Evolutionary conservation across 1,140 invertebrate species (phyloP).

Genomic region (Trichogramma pretiosum): DNA sequence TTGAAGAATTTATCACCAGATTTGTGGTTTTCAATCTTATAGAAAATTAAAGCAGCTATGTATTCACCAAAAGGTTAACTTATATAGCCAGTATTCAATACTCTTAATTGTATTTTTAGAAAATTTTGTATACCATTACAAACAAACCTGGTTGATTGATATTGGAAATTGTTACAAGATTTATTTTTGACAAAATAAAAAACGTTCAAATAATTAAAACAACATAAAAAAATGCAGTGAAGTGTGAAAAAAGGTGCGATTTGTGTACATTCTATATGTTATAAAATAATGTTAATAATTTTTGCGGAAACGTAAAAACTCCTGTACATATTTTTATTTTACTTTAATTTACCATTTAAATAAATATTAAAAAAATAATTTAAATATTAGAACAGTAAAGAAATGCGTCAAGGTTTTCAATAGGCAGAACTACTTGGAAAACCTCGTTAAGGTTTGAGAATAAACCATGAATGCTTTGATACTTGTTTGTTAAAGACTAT

Average conservation of each 20-base stretch:
- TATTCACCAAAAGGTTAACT: too few relatives aligned
- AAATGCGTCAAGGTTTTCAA: too few relatives aligned
- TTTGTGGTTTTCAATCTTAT: too few relatives aligned
- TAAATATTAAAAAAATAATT: slow-evolving; percentile 9
- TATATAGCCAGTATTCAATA: background rate
- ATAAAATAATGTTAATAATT: slow-evolving; percentile 18
- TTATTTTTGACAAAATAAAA: background rate
- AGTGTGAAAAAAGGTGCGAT: slow-evolving; percentile 12
- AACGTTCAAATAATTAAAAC: slow-evolving; percentile 5
- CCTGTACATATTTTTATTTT: slow-evolving; percentile 19
- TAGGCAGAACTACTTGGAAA: too few relatives aligned
- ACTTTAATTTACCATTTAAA: slow-evolving; percentile 18
- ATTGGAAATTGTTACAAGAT: background rate
- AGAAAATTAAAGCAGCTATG: too few relatives aligned
- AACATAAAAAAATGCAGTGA: slow-evolving; percentile 7
- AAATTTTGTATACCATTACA: background rate
- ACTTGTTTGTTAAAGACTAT: too few relatives aligned
- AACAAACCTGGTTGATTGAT: background rate
- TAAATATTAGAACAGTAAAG: background rate
- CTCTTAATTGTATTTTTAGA: background rate
- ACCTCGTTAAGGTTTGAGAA: too few relatives aligned
- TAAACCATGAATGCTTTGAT: too few relatives aligned
- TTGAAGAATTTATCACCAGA: too few relatives aligned
- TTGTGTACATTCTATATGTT: slow-evolving; percentile 18
- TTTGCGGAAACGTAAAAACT: slow-evolving; percentile 16